phyloP scores from a whole-genome alignment of 2,797 vertebrate genomes.

The Lepus oiostolus region DNA sequence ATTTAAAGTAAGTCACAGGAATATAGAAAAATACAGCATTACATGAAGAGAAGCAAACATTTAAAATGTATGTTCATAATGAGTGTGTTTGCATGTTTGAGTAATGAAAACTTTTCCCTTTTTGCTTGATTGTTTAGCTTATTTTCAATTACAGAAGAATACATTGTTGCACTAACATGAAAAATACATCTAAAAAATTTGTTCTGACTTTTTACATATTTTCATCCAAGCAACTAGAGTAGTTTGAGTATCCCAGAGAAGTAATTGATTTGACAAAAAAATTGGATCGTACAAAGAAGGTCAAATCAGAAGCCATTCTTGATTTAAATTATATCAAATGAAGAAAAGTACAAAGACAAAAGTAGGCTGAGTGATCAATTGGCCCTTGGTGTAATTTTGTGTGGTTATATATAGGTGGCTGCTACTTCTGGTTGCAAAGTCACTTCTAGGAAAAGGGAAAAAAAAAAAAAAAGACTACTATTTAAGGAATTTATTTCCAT shows the following conservation, averaged over 20 bases:
- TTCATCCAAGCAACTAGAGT: not conserved
- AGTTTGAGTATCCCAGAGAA: not conserved
- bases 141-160: conserved; percentile 4
- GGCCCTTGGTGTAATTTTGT: not conserved
- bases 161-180: not conserved
- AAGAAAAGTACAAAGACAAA: not conserved
- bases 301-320: not conserved
- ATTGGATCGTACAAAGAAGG: not conserved
- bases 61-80: not conserved
- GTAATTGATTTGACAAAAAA: not conserved
- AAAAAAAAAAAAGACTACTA: not conserved
- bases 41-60: not conserved
- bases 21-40: not conserved
- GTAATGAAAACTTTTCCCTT: not conserved
- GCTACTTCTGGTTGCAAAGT: not conserved
- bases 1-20: not conserved
- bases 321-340: not conserved
- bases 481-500: not conserved
- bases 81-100: not conserved
- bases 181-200: not conserved
- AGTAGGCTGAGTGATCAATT: not conserved
- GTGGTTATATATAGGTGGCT: not conserved
- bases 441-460: not conserved
- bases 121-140: not conserved
- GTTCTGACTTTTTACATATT: not conserved